Percentiles rank a stretch among this genome's conserved stretches.
These are phyloP conservation scores for Tribolium castaneum DNA, from an alignment of 1,140 invertebrate genomes.

Conservation along the genomic window DNA sequence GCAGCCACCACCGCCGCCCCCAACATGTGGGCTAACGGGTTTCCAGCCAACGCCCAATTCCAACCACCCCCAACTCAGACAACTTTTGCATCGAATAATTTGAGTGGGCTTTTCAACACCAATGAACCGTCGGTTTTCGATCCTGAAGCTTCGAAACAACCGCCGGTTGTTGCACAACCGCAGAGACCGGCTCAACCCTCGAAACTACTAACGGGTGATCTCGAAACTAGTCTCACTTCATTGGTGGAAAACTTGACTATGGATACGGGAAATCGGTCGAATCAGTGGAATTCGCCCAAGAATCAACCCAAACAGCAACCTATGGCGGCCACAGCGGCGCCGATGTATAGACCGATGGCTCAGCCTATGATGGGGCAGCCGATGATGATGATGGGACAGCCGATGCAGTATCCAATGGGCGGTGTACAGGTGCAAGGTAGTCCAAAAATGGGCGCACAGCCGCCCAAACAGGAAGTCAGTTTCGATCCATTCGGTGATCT, in stretches of 20 bases:
- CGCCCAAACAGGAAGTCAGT: constrained; percentile 53
- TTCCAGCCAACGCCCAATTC: constrained; percentile 40
- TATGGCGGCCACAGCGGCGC: constrained; percentile 84
- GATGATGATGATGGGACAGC: constrained; percentile 43
- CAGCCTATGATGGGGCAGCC: constrained; percentile 49
- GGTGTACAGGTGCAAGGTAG: constrained; percentile 53
- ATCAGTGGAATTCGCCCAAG: constrained; percentile 89
- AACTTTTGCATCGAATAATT: constrained; percentile 59
- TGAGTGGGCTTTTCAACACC: constrained; percentile 57
- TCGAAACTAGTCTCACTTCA: constrained; percentile 90
- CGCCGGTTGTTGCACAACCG: constrained; percentile 61
- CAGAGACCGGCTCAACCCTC: constrained; percentile 66
- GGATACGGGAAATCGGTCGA: constrained; percentile 72
- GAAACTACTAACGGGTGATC: constrained; percentile 87
- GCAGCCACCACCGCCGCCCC: constrained; percentile 49
- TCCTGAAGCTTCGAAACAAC: constrained; percentile 60
- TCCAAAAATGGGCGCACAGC: constrained; percentile 53
- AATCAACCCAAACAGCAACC: constrained; percentile 85
- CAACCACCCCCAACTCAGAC: constrained; percentile 45
- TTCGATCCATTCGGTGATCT: constrained; percentile 63
- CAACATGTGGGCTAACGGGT: constrained; percentile 51
- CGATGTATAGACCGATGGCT: constrained; percentile 84
- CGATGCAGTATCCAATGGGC: constrained; percentile 41
- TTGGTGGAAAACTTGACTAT: constrained; percentile 93
- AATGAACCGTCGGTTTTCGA: constrained; percentile 70